Conservation (phyloP, 64 coral and sea anemone genomes). For the Cladopsammia gracilis region DNA sequence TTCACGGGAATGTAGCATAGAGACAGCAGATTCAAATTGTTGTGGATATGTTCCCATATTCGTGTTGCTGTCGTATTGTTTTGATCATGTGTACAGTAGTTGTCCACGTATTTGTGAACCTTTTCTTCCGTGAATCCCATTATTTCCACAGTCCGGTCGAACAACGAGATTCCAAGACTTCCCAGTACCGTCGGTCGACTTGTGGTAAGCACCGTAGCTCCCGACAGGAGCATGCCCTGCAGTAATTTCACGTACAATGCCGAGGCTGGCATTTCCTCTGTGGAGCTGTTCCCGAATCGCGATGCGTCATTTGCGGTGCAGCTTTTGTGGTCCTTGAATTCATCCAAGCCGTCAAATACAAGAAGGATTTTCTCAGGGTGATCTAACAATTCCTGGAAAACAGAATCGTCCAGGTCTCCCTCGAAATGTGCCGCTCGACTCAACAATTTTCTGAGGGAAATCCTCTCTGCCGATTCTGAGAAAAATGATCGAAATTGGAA, state of each 20-base stretch:
- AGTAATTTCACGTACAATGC: constrained; percentile 31
- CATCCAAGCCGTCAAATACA: constrained; percentile 58
- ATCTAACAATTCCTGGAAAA: not conserved
- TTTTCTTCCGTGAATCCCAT: constrained; percentile 53
- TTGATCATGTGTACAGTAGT: not conserved
- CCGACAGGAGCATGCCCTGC: not conserved
- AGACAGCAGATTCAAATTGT: constrained; percentile 50
- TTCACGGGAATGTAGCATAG: constrained; percentile 77
- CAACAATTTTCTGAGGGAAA: constrained; percentile 35
- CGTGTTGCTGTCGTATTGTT: not conserved
- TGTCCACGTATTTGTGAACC: constrained; percentile 5
- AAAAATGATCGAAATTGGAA: constrained; percentile 34
- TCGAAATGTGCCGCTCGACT: not conserved
- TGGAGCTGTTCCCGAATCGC: not conserved
- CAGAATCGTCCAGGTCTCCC: not conserved
- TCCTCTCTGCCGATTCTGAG: not conserved
- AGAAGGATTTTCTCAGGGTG: constrained; percentile 38
- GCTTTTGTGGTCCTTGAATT: constrained; percentile 12
- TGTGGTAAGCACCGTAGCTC: constrained; percentile 28
- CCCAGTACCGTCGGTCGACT: not conserved
- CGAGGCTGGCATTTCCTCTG: constrained; percentile 4
- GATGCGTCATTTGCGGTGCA: not conserved
- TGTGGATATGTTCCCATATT: constrained; percentile 43
- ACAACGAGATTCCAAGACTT: not conserved
- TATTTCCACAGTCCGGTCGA: constrained; percentile 28